These are phyloP conservation scores for Chymomyza costata DNA, from an alignment of 1,140 invertebrate species.

Conservation along the genomic window DNA sequence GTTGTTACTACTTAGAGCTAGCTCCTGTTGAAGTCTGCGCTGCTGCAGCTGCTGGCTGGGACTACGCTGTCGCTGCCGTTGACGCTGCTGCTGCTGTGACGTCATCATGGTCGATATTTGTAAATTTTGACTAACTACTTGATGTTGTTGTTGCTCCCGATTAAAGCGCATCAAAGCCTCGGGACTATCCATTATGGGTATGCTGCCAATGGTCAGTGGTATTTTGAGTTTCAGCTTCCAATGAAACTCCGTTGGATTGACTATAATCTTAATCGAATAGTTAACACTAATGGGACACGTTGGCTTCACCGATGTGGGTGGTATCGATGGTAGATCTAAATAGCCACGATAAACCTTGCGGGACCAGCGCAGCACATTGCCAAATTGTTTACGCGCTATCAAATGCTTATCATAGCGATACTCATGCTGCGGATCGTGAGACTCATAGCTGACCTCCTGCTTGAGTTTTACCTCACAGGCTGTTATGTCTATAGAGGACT, in stretches of 20 bases:
- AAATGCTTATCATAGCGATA: constrained; percentile 79
- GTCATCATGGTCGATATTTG: constrained; percentile 64
- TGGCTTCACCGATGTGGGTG: constrained; percentile 83
- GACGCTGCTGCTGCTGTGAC: constrained; percentile 26
- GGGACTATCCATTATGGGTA: constrained; percentile 76
- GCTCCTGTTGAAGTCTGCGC: not conserved
- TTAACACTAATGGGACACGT: constrained; percentile 83
- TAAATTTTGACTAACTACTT: constrained; percentile 68
- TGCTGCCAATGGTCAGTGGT: constrained; percentile 78
- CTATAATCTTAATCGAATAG: constrained; percentile 81
- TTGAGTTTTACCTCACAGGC: constrained; percentile 76
- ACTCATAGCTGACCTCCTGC: constrained; percentile 75
- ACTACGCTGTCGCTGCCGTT: constrained; percentile 8
- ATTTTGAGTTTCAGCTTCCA: constrained; percentile 77
- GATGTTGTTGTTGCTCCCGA: constrained; percentile 64
- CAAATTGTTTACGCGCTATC: constrained; percentile 77
- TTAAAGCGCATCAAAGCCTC: constrained; percentile 51
- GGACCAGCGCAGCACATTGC: constrained; percentile 77
- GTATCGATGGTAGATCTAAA: constrained; percentile 81
- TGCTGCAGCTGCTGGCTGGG: not conserved
- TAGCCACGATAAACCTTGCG: constrained; percentile 68
- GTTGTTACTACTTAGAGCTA: constrained; percentile 15
- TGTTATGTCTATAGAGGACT: constrained; percentile 77
- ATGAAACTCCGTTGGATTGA: constrained; percentile 75
- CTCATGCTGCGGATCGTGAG: constrained; percentile 78